These are phyloP conservation scores for Cisticola juncidis DNA, from an alignment of 2,113 vertebrate species.

Conservation along the genomic window DNA sequence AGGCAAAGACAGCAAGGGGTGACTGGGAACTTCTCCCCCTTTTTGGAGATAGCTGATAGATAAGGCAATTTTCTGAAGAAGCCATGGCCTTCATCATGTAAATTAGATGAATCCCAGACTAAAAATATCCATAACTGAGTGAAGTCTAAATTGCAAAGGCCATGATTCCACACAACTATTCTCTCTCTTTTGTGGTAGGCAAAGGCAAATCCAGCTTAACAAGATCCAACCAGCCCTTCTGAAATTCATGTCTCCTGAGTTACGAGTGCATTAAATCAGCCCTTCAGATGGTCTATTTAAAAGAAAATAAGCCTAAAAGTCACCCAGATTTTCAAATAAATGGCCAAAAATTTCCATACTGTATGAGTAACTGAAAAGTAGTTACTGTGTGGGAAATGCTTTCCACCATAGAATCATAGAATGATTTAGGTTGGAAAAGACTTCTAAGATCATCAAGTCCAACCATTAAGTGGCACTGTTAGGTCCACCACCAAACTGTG, in stretches of 20 bases:
- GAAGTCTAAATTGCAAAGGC: neutral
- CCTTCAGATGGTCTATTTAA: neutral
- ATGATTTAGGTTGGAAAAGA: neutral
- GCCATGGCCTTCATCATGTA: neutral
- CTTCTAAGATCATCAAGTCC: neutral
- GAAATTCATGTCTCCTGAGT: neutral
- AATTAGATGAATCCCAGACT: neutral
- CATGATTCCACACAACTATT: neutral
- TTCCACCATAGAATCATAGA: neutral
- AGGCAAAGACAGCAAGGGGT: neutral
- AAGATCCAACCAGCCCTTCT: neutral
- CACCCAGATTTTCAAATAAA: neutral
- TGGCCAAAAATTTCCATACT: neutral
- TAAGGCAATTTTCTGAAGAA: neutral
- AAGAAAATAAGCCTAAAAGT: neutral
- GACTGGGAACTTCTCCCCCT: neutral
- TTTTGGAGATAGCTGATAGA: neutral
- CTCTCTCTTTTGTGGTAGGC: neutral
- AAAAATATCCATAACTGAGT: neutral
- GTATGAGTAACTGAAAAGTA: neutral
- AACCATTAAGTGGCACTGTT: neutral
- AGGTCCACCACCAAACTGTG: fast-evolving
- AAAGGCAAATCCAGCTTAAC: neutral
- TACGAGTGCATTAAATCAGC: neutral
- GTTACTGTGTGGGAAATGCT: neutral